phyloP scores from a whole-genome alignment of 1,140 invertebrate species.

The Aphelinus atriplicis region DNA sequence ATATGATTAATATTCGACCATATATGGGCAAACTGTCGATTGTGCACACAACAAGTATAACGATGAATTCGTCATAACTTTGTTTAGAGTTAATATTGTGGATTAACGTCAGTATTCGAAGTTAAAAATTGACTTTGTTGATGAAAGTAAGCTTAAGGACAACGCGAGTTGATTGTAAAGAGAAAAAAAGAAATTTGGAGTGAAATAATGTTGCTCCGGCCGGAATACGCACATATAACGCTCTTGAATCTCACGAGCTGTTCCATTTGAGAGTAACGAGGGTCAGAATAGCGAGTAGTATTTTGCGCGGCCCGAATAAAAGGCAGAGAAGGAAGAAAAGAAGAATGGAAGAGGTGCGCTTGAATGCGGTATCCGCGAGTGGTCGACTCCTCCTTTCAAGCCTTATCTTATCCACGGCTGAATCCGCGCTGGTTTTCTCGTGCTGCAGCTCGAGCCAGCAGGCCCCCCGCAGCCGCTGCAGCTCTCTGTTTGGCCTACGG shows the following conservation, averaged over 20 bases:
- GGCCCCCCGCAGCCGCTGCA: too few species aligned
- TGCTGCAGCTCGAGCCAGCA: not conserved
- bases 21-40: too few species aligned
- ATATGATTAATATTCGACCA: too few species aligned
- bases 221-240: not conserved
- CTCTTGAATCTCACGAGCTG: constrained; percentile 29
- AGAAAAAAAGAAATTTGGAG: too few species aligned
- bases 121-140: too few species aligned
- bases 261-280: constrained; percentile 39
- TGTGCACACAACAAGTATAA: too few species aligned
- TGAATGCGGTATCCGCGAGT: constrained; percentile 8
- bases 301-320: constrained; percentile 18
- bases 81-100: too few species aligned
- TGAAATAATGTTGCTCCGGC: constrained; percentile 26
- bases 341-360: not conserved
- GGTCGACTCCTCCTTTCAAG: constrained; percentile 50
- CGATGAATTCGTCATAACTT: too few species aligned
- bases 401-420: constrained; percentile 52
- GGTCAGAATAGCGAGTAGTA: not conserved
- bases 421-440: constrained; percentile 41
- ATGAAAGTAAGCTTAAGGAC: too few species aligned
- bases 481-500: constrained; percentile 41
- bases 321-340: not conserved
- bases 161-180: too few species aligned
- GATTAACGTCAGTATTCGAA: too few species aligned